phyloP scores from a whole-genome alignment of 2,113 vertebrate species.

The Scalopus aquaticus region DNA sequence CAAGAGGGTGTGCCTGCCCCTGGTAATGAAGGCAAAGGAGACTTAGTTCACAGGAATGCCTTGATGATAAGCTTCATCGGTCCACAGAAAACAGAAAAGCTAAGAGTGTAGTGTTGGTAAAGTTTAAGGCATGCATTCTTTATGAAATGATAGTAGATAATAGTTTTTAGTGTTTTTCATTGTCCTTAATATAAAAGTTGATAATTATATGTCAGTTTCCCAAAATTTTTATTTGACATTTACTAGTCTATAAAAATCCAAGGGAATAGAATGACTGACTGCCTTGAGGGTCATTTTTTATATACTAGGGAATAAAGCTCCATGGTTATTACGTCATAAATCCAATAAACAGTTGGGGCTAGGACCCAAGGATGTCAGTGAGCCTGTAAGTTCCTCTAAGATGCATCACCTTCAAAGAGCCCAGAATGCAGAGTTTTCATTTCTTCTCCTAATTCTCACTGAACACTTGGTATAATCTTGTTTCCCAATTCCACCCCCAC shows the following conservation, averaged over 20 bases:
- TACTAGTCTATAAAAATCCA: conserved; percentile 28
- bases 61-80: not conserved
- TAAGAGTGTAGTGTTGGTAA: not conserved
- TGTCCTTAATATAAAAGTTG: not conserved
- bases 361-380: not conserved
- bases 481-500: not conserved
- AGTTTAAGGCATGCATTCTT: not conserved
- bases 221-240: conserved; percentile 30
- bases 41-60: not conserved
- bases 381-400: not conserved
- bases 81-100: not conserved
- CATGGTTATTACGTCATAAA: not conserved
- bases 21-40: not conserved
- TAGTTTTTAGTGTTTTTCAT: not conserved
- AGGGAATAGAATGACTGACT: not conserved
- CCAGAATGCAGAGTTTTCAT: not conserved
- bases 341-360: not conserved
- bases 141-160: not conserved
- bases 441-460: not conserved
- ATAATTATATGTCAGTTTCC: not conserved
- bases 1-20: not conserved
- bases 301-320: not conserved
- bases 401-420: not conserved
- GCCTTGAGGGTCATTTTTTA: not conserved
- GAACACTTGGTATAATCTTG: not conserved